Evolutionary conservation across 1,140 invertebrate species (phyloP).

Genomic region (Temnothorax curvispinosus): DNA sequence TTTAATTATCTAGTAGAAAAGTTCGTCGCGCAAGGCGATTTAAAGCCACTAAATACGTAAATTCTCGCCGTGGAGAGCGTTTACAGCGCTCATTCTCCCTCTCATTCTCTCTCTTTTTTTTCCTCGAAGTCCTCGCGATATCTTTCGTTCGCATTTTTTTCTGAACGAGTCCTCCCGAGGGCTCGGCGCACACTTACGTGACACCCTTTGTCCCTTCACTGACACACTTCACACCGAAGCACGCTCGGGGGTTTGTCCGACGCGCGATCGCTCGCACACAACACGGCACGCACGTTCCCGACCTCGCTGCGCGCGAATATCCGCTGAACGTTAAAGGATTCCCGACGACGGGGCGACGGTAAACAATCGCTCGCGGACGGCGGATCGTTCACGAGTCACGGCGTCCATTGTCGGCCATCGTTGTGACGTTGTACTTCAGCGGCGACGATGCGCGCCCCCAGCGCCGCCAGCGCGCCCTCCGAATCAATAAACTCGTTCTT

Average conservation of each 20-base stretch:
- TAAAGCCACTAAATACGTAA: neutral
- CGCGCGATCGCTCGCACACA: neutral
- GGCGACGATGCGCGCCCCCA: neutral
- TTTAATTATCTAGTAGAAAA: constrained; percentile 40
- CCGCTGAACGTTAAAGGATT: neutral
- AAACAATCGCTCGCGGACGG: constrained; percentile 14
- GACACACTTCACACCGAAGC: constrained; percentile 50
- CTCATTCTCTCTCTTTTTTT: neutral
- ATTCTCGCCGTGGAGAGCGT: neutral
- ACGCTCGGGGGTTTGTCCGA: constrained; percentile 24
- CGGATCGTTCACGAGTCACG: neutral
- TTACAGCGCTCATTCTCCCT: neutral
- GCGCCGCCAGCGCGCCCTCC: neutral
- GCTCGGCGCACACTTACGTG: constrained; percentile 60
- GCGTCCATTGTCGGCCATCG: constrained; percentile 9
- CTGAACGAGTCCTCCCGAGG: constrained; percentile 53
- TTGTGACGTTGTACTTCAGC: no score
- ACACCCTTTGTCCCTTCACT: constrained; percentile 59
- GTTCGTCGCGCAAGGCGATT: constrained; percentile 9
- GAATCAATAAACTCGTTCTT: constrained; percentile 14
- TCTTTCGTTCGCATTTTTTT: neutral
- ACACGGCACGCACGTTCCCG: neutral
- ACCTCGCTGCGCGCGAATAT: neutral
- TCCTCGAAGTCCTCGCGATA: constrained; percentile 42
- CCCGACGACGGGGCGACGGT: neutral